Percentiles rank a stretch among this genome's conserved stretches.
Evolutionary conservation across 92 coral and sea anemone genomes (phyloP).

Genomic region (Heteractis magnifica): DNA sequence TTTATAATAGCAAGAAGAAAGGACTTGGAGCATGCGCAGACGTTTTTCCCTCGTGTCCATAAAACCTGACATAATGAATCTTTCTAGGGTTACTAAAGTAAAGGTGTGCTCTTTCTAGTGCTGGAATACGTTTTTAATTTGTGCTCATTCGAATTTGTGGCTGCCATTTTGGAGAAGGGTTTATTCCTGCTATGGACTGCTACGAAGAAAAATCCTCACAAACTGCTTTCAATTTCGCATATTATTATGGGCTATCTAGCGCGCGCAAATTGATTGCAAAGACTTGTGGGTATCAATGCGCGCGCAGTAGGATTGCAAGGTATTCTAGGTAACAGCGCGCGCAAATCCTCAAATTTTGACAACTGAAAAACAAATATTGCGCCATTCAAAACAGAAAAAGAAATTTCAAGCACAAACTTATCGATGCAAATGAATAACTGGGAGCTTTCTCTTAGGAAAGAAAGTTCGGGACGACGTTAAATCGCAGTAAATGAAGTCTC

Average conservation of each 20-base stretch:
- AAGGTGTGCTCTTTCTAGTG: too few relatives aligned
- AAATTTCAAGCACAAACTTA: neutral
- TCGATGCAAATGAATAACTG: neutral
- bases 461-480: neutral
- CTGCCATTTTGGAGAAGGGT: too few relatives aligned
- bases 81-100: too few relatives aligned
- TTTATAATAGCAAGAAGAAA: too few relatives aligned
- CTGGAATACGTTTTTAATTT: too few relatives aligned
- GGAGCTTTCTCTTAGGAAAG: neutral
- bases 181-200: too few relatives aligned
- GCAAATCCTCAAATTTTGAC: neutral
- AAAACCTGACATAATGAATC: too few relatives aligned
- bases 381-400: neutral
- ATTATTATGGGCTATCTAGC: neutral
- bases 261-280: neutral
- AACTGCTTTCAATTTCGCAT: neutral
- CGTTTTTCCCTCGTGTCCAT: too few relatives aligned
- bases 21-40: too few relatives aligned
- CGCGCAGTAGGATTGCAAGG: neutral
- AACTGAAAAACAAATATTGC: slow-evolving; percentile 7
- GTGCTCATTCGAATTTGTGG: too few relatives aligned
- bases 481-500: neutral
- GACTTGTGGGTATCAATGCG: neutral
- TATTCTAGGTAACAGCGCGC: neutral
- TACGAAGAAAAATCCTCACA: too few relatives aligned